Base-by-base conservation (phyloP, 2,113 vertebrate genomes). In the Neolamprologus devosi region DNA sequence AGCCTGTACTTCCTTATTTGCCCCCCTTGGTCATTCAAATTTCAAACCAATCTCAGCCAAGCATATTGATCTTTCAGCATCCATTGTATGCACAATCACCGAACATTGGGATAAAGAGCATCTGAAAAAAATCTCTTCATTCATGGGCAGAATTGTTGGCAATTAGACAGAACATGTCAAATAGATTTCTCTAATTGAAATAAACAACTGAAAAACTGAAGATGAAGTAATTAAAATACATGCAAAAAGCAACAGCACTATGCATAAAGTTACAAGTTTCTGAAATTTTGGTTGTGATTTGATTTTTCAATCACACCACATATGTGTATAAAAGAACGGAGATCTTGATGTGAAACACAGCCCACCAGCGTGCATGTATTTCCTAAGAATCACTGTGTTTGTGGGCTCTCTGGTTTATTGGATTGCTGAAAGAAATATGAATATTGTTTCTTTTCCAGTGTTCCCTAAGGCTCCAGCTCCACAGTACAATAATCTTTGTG, bases 41-140 rank as follows among this genome's bases (percentile, higher is more conserved):
- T 87, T 88, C 84, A 88, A n/a, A 83, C 58, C 57, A 57, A 37
- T 58, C 80, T 82, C 80, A 86, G 83, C 37, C 80, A 57, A 88
- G 84, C 16, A 87, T 57, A 80, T 63, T 51, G 58, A 53, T 85
- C 82, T 83, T 75, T 85, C 47, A 80, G 58, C 11, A 63, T 82
- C 53, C 14, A 63, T 88, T 90, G 35, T 86, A n/a, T 37, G 40
- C 37, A 53, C 81, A 40, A 8, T 40, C 16, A 17, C 42, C 2
- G 42, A 47, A 75, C 70, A 49, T 19, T 47, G 42, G 42, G 42
- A 17, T 81, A 88, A 45, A 86, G 8, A 84, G 75, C 53, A 42
- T 86, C 73, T 68, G 21, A 79, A 68, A 57, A 80, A 73, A 88
- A 87, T 55, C 79, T 63, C 21, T 40, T 80, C 19, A 80, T 51